Evolutionary conservation across 2,888 invertebrate genomes (phyloP).

Genomic region (Sycophila texana): DNA sequence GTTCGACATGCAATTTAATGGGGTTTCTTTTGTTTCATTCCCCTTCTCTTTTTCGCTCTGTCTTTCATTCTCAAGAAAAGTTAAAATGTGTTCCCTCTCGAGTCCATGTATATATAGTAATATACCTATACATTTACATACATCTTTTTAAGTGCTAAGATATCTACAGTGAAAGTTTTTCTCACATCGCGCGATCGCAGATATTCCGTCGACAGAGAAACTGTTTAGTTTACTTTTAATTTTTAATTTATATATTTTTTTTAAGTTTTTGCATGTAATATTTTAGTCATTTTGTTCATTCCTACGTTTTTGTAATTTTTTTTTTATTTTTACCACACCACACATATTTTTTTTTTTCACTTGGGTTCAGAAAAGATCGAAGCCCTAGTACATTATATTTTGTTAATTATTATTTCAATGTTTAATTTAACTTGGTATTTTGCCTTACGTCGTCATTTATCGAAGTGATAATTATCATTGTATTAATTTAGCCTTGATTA

Average conservation of each 20-base stretch:
- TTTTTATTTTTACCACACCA: constrained; percentile 44
- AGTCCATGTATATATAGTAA: constrained; percentile 55
- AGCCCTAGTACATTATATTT: constrained; percentile 36
- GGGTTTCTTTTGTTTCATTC: constrained; percentile 32
- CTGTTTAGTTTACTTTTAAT: constrained; percentile 21
- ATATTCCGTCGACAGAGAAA: constrained; percentile 42
- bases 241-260: constrained; percentile 15
- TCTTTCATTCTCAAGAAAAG: constrained; percentile 58
- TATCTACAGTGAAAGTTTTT: constrained; percentile 74
- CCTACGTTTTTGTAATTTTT: constrained; percentile 23
- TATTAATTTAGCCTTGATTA: constrained; percentile 59
- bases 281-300: constrained; percentile 21
- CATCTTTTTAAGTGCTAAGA: constrained; percentile 67
- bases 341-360: constrained; percentile 48
- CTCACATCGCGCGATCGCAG: constrained; percentile 59
- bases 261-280: background rate
- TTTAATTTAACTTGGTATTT: constrained; percentile 46
- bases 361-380: constrained; percentile 25
- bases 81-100: constrained; percentile 64
- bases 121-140: constrained; percentile 61
- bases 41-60: constrained; percentile 48
- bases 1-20: constrained; percentile 37
- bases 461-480: constrained; percentile 49
- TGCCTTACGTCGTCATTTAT: constrained; percentile 35
- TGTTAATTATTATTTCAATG: constrained; percentile 38